These are phyloP conservation scores for Ophion slaviceki DNA, from an alignment of 2,888 invertebrate species.

Conservation along the genomic window DNA sequence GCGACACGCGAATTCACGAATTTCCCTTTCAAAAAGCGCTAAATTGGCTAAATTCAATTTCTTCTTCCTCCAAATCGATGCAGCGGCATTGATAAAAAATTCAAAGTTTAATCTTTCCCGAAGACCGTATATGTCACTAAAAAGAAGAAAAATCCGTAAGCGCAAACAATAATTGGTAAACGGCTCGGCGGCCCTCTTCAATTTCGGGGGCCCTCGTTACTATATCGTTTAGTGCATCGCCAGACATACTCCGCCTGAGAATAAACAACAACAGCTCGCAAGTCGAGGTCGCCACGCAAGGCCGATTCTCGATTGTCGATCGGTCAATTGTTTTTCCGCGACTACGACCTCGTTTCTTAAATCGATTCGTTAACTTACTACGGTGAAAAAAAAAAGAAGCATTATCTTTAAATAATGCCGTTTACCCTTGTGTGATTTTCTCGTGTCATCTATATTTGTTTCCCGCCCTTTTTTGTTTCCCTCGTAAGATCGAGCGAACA, in stretches of 20 bases:
- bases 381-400: neutral
- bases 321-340: neutral
- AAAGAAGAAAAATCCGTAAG: no score
- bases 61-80: no score
- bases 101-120: no score
- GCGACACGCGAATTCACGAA: no score
- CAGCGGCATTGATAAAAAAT: no score
- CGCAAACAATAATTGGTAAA: no score
- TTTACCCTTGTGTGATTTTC: neutral
- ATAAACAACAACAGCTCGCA: neutral
- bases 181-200: no score
- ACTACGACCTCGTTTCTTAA: neutral
- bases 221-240: neutral
- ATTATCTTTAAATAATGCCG: neutral
- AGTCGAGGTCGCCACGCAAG: neutral
- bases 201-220: no score
- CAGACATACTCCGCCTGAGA: neutral
- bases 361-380: neutral
- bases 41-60: no score
- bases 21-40: no score
- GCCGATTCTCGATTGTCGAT: constrained; percentile 3
- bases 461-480: neutral
- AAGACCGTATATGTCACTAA: no score
- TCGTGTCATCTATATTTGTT: neutral
- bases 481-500: neutral